Evolutionary conservation across 2,113 vertebrate species (phyloP), one percentile per base, ranked within the genome.

Genomic region (Stigmatopora argus): DNA sequence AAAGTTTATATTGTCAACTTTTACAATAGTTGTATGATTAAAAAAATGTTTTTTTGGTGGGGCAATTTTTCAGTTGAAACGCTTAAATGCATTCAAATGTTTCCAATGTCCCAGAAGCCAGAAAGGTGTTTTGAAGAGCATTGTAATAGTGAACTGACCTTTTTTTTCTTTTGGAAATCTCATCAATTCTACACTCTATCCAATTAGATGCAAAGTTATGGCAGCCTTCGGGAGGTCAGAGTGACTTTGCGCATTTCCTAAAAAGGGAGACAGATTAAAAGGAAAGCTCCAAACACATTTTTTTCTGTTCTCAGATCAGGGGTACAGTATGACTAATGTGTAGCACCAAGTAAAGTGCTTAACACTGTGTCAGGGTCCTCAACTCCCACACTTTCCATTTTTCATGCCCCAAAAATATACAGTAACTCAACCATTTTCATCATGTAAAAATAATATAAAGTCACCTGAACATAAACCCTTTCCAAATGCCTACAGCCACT

Each of bases 161-260:
- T 19, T n/a, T 59, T 21, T 44, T 31, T 31, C 26, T 31, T 31
- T 31, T 31, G 26, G 14, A 61, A 61, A 44, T 21, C 19, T 7
- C 38, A 21, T 21, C 58, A 12, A 7, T 13, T 61, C 3, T 35
- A 45, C 41, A 19, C 38, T 61, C 21, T 15, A 17, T 23, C n/a
- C n/a, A 19, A 45, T 45, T 45, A 23, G 59, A 45, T 45, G 19
- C 59, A 45, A 15, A 61, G 38, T 61, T 44, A 61, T 46, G 59
- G 59, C 59, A 14, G 38, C 11, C 18, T 61, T 61, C 21, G 59
- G 44, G 38, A 61, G 38, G 38, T 23, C 38, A 45, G 38, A 15
- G 59, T 61, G 59, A 61, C 59, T 61, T 61, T 61, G 59, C 44
- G 13, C 44, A 61, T 61, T 61, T 11, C 7, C 21, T 44, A 61